Evolutionary conservation across 2,888 invertebrate genomes (phyloP).

Genomic region (Lepidonotus clava): DNA sequence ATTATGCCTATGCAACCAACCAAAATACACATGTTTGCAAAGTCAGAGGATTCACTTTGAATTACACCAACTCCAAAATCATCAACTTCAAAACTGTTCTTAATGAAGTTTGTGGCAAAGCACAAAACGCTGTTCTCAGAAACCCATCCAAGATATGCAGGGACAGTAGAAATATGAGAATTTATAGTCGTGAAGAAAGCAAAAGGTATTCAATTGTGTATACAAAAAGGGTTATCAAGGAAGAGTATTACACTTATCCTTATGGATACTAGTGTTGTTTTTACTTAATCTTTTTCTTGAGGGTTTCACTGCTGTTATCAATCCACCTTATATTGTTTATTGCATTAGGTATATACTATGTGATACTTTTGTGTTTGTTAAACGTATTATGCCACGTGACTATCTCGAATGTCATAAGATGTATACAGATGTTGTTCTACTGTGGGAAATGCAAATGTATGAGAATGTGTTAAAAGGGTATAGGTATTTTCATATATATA

Average conservation of each 20-base stretch:
- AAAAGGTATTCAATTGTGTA: background rate
- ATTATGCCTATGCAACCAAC: background rate
- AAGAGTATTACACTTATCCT: background rate
- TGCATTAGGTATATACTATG: background rate
- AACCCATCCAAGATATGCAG: slow-evolving; percentile 21
- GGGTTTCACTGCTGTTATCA: background rate
- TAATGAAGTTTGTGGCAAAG: background rate
- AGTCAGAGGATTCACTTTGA: slow-evolving; percentile 3
- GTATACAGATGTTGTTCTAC: too few relatives aligned
- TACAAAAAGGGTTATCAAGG: background rate
- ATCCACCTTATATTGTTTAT: background rate
- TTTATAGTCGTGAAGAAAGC: background rate
- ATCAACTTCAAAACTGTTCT: slow-evolving; percentile 8
- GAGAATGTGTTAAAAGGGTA: too few relatives aligned
- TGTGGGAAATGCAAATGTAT: too few relatives aligned
- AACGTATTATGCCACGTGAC: too few relatives aligned
- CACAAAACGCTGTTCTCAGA: too few relatives aligned
- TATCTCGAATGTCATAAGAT: too few relatives aligned
- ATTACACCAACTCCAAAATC: background rate
- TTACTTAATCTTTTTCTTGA: background rate
- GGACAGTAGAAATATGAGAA: background rate
- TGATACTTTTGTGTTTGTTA: background rate
- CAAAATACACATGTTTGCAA: background rate
- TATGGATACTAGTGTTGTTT: background rate
- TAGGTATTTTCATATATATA: too few relatives aligned